Evolutionary conservation across 2,888 invertebrate species (phyloP), one percentile per base, ranked within the genome.

Genomic region (Xestobium rufovillosum): DNA sequence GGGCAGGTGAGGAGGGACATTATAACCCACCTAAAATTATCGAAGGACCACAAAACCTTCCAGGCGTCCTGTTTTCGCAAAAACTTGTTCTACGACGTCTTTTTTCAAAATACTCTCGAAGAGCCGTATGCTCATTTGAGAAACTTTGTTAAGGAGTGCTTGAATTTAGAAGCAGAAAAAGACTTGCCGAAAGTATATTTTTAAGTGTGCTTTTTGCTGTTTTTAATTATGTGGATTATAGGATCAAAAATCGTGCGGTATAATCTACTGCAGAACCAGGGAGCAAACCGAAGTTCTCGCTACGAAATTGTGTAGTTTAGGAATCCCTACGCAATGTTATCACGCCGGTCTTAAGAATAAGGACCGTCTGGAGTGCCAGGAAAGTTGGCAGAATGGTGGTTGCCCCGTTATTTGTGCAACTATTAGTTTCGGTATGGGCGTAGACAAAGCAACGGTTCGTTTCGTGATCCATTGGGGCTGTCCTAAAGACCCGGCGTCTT

Each of bases 341-440:
- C 95, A 97, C 70, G 90, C 89, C 47, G 94, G 84, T 10, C 67
- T 91, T 37, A 84, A 80, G 55, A 74, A 77, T 30, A 68, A 71
- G 1, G 82, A 88, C 34, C 73, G 95, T 35, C 73, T 78, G 34
- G 71, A 76, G 31, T 82, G 84, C 23, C 97, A 98, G 66, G 84
- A 87, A 59, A 79, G 83, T 46, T 98, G 97, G 97, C 90, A 91
- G 69, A 71, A 71, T 19, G 96, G 96, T 1, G 80, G 80, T 48
- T 80, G 82, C 51, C 81, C 88, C 2, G 85, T 96, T 15, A 95
- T 98, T 48, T 87, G 87, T 46, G 97, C 98, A 3, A 98, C 98
- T 0, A 84, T 97, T 39, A 95, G 95, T 56, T 98, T 98, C 68
- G 98, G 98, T 25, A 99, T 98, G 98, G 98, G 98, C 30, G 92